Conservation (phyloP, 2,797 vertebrate genomes). For the Hyperoplus lanceolatus region DNA sequence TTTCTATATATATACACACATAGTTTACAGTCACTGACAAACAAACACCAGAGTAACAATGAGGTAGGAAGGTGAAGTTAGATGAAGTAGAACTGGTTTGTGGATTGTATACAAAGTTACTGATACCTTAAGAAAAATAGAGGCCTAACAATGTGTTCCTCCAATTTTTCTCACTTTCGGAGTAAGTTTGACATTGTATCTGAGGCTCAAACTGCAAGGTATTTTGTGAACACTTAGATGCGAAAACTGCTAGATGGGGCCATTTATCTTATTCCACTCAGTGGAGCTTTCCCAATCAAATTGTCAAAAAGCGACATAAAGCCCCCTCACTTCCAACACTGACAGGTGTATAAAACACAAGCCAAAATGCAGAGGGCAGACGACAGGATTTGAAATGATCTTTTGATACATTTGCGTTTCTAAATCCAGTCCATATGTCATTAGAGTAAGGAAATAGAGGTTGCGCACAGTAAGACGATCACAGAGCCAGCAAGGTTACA, state of each 20-base stretch:
- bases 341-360: constrained; percentile 65
- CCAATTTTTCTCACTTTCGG: constrained; percentile 47
- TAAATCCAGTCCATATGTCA: constrained; percentile 58
- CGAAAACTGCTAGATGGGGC: constrained; percentile 55
- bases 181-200: constrained; percentile 70
- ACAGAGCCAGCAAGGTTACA: constrained; percentile 50
- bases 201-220: constrained; percentile 68
- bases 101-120: constrained; percentile 85
- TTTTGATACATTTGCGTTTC: constrained; percentile 52
- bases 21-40: constrained; percentile 85
- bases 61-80: constrained; percentile 90
- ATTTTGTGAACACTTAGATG: constrained; percentile 57
- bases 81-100: constrained; percentile 87
- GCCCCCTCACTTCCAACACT: constrained; percentile 53
- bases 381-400: constrained; percentile 54
- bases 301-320: constrained; percentile 62
- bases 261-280: constrained; percentile 67
- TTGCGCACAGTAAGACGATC: constrained; percentile 57
- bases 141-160: constrained; percentile 71
- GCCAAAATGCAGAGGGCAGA: constrained; percentile 51
- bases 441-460: constrained; percentile 58
- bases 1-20: constrained; percentile 79
- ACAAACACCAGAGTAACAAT: constrained; percentile 88
- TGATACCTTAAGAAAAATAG: constrained; percentile 83
- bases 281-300: constrained; percentile 57